These are phyloP conservation scores for Amblyraja radiata DNA, from an alignment of 2,797 vertebrate genomes.

Conservation along the genomic window DNA sequence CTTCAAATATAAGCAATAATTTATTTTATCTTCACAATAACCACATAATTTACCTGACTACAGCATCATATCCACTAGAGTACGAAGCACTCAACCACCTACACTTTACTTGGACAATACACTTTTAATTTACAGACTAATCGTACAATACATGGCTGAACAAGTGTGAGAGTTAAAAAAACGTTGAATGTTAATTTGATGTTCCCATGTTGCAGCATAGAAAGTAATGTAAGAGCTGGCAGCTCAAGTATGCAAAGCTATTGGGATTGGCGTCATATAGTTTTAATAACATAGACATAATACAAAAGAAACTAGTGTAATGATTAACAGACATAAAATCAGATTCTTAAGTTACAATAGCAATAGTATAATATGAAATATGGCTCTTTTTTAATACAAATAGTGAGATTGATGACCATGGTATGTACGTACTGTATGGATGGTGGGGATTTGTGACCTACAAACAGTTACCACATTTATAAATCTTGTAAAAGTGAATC, in stretches of 20 bases:
- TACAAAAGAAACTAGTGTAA: slow-evolving; percentile 45
- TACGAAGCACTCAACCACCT: slow-evolving; percentile 72
- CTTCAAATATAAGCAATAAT: slow-evolving; percentile 81
- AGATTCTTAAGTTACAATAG: slow-evolving; percentile 46
- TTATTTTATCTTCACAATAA: slow-evolving; percentile 89
- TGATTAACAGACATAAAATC: slow-evolving; percentile 47
- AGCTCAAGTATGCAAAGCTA: slow-evolving; percentile 56
- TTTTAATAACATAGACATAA: slow-evolving; percentile 54
- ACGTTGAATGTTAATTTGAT: slow-evolving; percentile 52
- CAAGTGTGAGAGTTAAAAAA: slow-evolving; percentile 49
- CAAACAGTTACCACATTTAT: slow-evolving; percentile 56
- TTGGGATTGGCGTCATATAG: slow-evolving; percentile 60
- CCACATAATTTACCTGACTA: slow-evolving; percentile 80
- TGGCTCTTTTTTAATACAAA: slow-evolving; percentile 55
- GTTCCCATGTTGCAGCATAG: slow-evolving; percentile 47
- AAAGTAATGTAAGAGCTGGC: slow-evolving; percentile 35
- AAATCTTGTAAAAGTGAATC: slow-evolving; percentile 58
- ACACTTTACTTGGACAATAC: slow-evolving; percentile 81
- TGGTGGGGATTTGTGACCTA: slow-evolving; percentile 55
- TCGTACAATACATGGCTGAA: slow-evolving; percentile 71
- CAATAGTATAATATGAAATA: slow-evolving; percentile 32
- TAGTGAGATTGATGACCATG: slow-evolving; percentile 54
- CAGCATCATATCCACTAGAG: slow-evolving; percentile 76
- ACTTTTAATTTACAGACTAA: slow-evolving; percentile 65
- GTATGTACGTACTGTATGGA: slow-evolving; percentile 41